Conservation (phyloP, 2,888 invertebrate species). For the Drosophila mayaguana region DNA sequence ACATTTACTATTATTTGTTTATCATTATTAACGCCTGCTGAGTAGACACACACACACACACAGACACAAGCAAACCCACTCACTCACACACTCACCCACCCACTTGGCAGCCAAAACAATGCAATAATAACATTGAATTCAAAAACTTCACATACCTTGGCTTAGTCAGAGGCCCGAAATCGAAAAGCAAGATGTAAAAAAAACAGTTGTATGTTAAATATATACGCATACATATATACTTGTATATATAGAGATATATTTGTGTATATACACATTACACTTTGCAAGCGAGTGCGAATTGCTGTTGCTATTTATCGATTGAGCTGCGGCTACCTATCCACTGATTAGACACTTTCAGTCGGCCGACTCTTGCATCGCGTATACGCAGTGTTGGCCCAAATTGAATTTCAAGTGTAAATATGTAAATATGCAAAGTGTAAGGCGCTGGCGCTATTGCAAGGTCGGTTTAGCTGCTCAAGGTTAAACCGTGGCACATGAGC, state of each 20-base stretch:
- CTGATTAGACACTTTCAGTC: slow-evolving; percentile 36
- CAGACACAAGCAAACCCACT: background rate
- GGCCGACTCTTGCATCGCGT: slow-evolving; percentile 44
- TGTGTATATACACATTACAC: background rate
- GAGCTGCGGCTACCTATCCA: slow-evolving; percentile 21
- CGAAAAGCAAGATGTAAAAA: slow-evolving; percentile 10
- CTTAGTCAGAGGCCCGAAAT: slow-evolving; percentile 49
- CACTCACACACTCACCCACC: background rate
- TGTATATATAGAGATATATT: slow-evolving; percentile 23
- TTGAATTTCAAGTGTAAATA: slow-evolving; percentile 65
- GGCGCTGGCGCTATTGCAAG: slow-evolving; percentile 37
- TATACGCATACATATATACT: slow-evolving; percentile 16
- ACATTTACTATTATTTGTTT: slow-evolving; percentile 38
- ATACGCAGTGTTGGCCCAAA: slow-evolving; percentile 65
- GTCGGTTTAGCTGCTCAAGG: slow-evolving; percentile 44
- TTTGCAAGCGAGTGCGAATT: slow-evolving; percentile 20
- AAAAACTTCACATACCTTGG: slow-evolving; percentile 66
- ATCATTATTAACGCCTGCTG: slow-evolving; percentile 55
- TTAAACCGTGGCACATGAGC: slow-evolving; percentile 21
- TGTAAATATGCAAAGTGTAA: slow-evolving; percentile 36
- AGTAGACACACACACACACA: slow-evolving; percentile 23
- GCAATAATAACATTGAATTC: slow-evolving; percentile 30
- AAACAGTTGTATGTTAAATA: slow-evolving; percentile 42
- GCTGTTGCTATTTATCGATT: slow-evolving; percentile 57
- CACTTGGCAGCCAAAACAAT: slow-evolving; percentile 37